Evolutionary conservation across 2,797 vertebrate genomes (phyloP).

Genomic region (Sternarchorhynchus goeldii): DNA sequence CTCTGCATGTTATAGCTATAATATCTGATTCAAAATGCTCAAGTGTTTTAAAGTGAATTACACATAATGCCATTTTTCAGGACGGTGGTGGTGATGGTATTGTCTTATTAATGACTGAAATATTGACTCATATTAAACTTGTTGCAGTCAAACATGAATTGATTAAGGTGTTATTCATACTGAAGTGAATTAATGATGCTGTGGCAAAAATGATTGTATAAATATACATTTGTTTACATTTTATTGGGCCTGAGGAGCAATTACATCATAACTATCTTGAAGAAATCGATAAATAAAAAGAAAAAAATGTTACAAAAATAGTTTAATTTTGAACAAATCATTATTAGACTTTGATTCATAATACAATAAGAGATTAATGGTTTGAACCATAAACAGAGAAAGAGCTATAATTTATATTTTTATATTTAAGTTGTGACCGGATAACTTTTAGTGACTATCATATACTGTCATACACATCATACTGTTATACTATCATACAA

Average conservation of each 20-base stretch:
- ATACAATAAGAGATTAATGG: slow-evolving; percentile 13
- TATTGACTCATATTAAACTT: background rate
- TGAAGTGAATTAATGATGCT: background rate
- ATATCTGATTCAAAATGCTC: no score
- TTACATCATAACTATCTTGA: background rate
- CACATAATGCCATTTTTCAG: no score
- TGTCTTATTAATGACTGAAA: no score
- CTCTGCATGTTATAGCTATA: no score
- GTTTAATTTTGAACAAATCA: slow-evolving; percentile 13
- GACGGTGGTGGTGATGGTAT: no score
- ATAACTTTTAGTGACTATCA: background rate
- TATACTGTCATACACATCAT: background rate
- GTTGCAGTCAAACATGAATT: background rate
- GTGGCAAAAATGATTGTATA: slow-evolving; percentile 14
- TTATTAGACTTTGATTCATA: slow-evolving; percentile 3
- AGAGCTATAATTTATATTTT: background rate
- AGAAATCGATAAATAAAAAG: background rate
- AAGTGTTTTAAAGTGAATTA: no score
- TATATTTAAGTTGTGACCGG: background rate
- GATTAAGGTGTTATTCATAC: background rate
- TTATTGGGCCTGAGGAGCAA: background rate
- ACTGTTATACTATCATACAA: background rate
- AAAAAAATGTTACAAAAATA: background rate
- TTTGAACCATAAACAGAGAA: slow-evolving; percentile 11
- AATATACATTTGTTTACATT: background rate